A percentile compares a stretch with the other conserved stretches of the same genome.
These are phyloP conservation scores for Blastobasis adustella DNA, from an alignment of 2,888 invertebrate genomes.

Conservation along the genomic window DNA sequence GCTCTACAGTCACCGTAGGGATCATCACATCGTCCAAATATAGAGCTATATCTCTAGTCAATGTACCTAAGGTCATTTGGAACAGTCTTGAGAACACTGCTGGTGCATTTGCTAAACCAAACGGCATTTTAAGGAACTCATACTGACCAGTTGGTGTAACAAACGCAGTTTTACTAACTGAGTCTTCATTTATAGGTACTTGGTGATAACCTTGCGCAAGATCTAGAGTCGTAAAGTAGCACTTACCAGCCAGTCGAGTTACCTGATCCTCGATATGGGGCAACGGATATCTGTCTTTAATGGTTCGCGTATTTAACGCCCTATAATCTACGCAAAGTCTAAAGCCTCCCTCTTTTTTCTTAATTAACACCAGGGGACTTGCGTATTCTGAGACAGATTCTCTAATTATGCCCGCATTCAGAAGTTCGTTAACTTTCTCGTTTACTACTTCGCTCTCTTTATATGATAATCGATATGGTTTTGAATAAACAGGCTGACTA, in stretches of 20 bases:
- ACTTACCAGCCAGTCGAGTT: neutral
- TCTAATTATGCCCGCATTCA: too few species aligned
- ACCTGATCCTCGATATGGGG: neutral
- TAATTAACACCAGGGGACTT: too few species aligned
- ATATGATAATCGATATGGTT: too few species aligned
- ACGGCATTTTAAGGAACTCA: neutral
- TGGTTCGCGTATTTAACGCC: neutral
- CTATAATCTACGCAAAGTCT: neutral
- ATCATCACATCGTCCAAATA: conserved; percentile 11
- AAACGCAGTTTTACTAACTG: neutral
- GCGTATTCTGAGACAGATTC: too few species aligned
- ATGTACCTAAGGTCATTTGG: neutral
- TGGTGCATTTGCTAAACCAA: too few species aligned
- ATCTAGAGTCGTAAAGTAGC: neutral
- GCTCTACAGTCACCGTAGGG: conserved; percentile 2
- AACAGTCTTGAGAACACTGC: too few species aligned
- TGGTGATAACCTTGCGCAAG: neutral
- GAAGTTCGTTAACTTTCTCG: too few species aligned
- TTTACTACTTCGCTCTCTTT: too few species aligned
- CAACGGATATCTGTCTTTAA: neutral
- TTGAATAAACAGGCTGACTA: too few species aligned
- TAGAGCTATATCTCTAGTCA: neutral
- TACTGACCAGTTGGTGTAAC: neutral
- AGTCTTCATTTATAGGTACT: neutral
- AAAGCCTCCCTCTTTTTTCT: too few species aligned